phyloP scores from a whole-genome alignment of 2,888 invertebrate species.

The Cataglyphis livida region DNA sequence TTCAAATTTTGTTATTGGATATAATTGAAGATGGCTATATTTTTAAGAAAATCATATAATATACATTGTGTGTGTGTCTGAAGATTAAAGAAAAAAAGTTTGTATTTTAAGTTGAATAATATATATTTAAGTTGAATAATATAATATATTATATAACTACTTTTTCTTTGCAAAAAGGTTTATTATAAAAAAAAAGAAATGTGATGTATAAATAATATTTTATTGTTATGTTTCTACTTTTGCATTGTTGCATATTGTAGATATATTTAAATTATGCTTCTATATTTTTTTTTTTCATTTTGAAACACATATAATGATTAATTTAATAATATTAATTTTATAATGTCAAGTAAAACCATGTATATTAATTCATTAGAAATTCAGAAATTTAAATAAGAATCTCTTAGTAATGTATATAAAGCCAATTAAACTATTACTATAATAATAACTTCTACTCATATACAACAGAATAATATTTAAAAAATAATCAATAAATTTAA shows the following conservation, averaged over 20 bases:
- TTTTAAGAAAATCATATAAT: background rate
- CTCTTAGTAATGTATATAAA: background rate
- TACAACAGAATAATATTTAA: background rate
- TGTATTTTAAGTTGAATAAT: background rate
- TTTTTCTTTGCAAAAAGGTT: background rate
- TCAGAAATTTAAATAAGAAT: constrained; percentile 7
- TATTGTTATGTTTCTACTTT: background rate
- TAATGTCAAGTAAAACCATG: too few species aligned
- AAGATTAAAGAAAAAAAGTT: background rate
- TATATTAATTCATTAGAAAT: background rate
- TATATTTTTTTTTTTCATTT: background rate
- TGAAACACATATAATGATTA: too few species aligned
- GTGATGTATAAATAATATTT: background rate
- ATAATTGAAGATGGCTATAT: background rate
- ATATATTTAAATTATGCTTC: background rate
- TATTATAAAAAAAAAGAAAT: background rate
- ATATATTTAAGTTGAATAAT: background rate
- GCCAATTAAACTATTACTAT: background rate
- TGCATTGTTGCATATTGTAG: background rate
- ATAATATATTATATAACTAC: background rate
- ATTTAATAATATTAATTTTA: background rate
- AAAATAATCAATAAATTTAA: background rate
- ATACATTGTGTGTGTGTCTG: background rate
- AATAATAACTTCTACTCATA: background rate
- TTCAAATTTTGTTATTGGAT: background rate